phyloP scores from a whole-genome alignment of 1,140 invertebrate species.

The Aphis craccivora region DNA sequence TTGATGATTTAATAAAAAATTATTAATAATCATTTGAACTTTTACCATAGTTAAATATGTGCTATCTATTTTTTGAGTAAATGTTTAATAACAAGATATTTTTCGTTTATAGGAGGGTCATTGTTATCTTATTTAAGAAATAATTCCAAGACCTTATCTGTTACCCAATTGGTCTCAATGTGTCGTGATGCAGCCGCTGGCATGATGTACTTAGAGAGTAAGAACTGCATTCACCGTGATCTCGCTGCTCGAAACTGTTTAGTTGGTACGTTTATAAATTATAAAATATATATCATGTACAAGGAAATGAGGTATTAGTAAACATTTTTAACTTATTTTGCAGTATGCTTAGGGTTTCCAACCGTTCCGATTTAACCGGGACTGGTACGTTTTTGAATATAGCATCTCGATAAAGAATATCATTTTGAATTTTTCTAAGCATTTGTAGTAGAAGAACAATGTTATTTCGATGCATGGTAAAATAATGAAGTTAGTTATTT shows the following conservation, averaged over 20 bases:
- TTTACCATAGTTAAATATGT: not conserved
- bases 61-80: not conserved
- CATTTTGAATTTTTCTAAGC: not conserved
- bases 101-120: conserved; percentile 77
- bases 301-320: not conserved
- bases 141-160: conserved; percentile 73
- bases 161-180: conserved; percentile 84
- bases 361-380: not conserved
- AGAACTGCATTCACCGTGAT: conserved; percentile 96
- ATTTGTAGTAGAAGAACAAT: not conserved
- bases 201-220: conserved; percentile 95
- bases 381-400: too few relatives aligned
- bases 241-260: conserved; percentile 95
- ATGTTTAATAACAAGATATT: not conserved
- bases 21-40: not conserved
- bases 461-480: not conserved
- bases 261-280: conserved; percentile 70
- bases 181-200: conserved; percentile 92
- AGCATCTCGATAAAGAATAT: too few relatives aligned
- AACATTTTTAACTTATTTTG: not conserved
- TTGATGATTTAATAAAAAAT: not conserved
- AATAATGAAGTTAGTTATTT: too few relatives aligned
- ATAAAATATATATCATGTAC: not conserved
- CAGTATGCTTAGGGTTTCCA: not conserved
- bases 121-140: conserved; percentile 86